Evolutionary conservation across 2,888 invertebrate species (phyloP).

Genomic region (Heliconius sara): DNA sequence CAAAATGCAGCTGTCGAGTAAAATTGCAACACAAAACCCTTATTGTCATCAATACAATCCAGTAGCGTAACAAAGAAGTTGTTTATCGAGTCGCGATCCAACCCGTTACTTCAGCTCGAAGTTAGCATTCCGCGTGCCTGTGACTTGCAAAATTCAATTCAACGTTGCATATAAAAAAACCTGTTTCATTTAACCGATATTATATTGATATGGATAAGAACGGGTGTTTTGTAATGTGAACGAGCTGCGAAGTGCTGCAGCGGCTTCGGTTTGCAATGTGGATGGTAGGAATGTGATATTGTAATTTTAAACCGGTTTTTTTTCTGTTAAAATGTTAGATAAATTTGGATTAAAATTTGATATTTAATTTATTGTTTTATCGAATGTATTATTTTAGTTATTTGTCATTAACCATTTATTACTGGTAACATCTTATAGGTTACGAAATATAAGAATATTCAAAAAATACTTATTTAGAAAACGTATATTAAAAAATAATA

Average conservation of each 20-base stretch:
- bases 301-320: neutral
- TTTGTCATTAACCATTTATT: too few relatives aligned
- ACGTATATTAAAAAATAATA: too few relatives aligned
- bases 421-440: too few relatives aligned
- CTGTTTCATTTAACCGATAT: slow-evolving; percentile 52
- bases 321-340: neutral
- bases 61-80: slow-evolving; percentile 47
- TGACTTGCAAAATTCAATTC: slow-evolving; percentile 60
- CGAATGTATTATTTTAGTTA: neutral
- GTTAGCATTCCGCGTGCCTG: slow-evolving; percentile 77
- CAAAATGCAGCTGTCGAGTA: slow-evolving; percentile 56
- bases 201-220: slow-evolving; percentile 48
- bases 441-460: too few relatives aligned
- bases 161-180: slow-evolving; percentile 58
- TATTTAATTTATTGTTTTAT: too few relatives aligned
- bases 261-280: slow-evolving; percentile 18
- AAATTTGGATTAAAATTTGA: neutral
- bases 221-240: slow-evolving; percentile 33
- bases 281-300: neutral
- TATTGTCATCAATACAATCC: slow-evolving; percentile 42
- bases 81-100: slow-evolving; percentile 54
- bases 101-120: slow-evolving; percentile 67
- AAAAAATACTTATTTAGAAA: too few relatives aligned
- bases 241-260: slow-evolving; percentile 36
- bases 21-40: slow-evolving; percentile 43